A percentile compares a stretch with the other conserved stretches of the same genome.
phyloP scores from a whole-genome alignment of 2,888 invertebrate species.

The Pseudococcus jackbeardsleyi region DNA sequence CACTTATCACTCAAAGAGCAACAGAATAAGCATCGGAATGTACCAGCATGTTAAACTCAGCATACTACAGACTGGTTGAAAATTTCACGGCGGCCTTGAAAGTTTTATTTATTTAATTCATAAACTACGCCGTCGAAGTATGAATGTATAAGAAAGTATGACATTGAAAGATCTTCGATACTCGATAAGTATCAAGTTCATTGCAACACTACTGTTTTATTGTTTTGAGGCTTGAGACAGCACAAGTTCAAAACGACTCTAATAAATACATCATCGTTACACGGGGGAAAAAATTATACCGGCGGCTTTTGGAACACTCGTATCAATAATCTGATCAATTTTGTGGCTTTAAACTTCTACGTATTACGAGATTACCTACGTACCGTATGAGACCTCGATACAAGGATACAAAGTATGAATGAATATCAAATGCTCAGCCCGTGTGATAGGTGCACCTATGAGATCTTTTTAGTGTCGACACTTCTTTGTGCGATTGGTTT shows the following conservation, averaged over 20 bases:
- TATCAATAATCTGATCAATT: background rate
- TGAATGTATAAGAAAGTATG: conserved; percentile 44
- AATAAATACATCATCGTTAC: conserved; percentile 27
- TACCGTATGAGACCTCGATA: background rate
- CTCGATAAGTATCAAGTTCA: conserved; percentile 33
- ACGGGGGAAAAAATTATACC: background rate
- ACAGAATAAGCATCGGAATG: background rate
- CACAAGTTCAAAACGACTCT: background rate
- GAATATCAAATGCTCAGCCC: background rate
- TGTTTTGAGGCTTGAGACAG: background rate
- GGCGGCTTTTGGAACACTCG: background rate
- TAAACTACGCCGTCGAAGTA: conserved; percentile 30
- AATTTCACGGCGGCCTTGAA: conserved; percentile 32
- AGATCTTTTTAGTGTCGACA: conserved; percentile 25
- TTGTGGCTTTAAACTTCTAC: background rate
- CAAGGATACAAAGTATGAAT: background rate
- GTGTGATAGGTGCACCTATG: background rate
- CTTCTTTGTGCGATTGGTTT: conserved; percentile 7
- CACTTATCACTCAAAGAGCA: background rate
- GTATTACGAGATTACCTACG: background rate
- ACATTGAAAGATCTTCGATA: conserved; percentile 23
- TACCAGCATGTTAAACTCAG: background rate
- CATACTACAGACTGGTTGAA: background rate
- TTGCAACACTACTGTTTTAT: background rate
- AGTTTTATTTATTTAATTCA: conserved; percentile 40